Percentiles rank a stretch among this genome's conserved stretches.
phyloP scores from a whole-genome alignment of 2,113 vertebrate genomes.

The Rattus rattus region DNA sequence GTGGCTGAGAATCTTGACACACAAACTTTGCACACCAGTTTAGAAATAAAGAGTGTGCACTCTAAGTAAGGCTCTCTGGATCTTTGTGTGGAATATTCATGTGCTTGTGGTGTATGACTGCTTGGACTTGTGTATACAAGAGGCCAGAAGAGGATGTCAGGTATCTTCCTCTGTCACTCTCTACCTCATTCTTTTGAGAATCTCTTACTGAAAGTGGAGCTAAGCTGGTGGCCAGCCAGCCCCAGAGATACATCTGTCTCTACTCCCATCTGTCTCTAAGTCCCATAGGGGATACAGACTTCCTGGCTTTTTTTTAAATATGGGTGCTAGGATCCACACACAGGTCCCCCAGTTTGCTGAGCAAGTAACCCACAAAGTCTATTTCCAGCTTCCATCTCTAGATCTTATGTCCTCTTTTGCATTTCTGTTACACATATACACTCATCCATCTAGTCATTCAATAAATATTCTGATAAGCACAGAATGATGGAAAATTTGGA shows the following conservation, averaged over 20 bases:
- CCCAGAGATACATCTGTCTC: not conserved
- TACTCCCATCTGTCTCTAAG: not conserved
- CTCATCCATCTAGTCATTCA: not conserved
- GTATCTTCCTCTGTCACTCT: not conserved
- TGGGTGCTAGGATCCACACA: not conserved
- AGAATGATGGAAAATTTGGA: not conserved
- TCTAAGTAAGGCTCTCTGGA: not conserved
- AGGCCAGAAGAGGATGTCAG: not conserved
- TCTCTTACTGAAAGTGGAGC: not conserved
- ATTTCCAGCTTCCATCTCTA: not conserved
- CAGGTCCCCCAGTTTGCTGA: not conserved
- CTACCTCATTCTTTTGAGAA: not conserved
- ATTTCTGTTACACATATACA: not conserved
- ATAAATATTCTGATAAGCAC: accelerated
- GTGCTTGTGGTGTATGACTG: not conserved
- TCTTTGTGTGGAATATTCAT: not conserved
- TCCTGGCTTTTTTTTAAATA: not conserved
- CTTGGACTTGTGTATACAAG: not conserved
- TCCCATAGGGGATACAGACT: not conserved
- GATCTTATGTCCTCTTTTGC: not conserved
- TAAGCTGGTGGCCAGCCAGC: not conserved
- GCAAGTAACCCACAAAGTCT: not conserved
- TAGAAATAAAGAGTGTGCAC: not conserved
- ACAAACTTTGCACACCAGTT: not conserved
- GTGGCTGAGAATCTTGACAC: not conserved